Evolutionary conservation across 2,797 vertebrate species (phyloP).

Genomic region (Menidia menidia): DNA sequence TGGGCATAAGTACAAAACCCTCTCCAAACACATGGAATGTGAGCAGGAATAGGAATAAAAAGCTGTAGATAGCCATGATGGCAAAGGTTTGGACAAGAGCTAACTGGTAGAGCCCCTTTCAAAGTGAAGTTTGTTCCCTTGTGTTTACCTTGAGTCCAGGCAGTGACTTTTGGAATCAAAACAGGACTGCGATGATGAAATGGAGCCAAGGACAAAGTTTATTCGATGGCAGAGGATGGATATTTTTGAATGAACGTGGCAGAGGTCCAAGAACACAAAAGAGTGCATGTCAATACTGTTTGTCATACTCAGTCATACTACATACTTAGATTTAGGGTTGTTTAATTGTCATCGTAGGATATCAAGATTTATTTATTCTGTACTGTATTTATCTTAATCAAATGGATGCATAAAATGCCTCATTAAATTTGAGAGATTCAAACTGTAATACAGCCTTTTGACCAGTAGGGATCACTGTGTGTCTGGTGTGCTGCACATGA

Average conservation of each 20-base stretch:
- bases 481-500: constrained; percentile 21
- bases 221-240: constrained; percentile 29
- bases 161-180: constrained; percentile 82
- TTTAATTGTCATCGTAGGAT: not conserved
- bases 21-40: constrained; percentile 25
- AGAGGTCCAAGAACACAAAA: constrained; percentile 8
- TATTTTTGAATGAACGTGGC: constrained; percentile 59
- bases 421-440: not conserved
- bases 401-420: not conserved
- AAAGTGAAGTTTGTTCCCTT: constrained; percentile 62
- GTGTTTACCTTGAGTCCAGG: constrained; percentile 65
- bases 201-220: constrained; percentile 75
- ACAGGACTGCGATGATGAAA: constrained; percentile 64
- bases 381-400: not conserved
- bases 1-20: constrained; percentile 55
- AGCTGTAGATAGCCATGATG: constrained; percentile 56
- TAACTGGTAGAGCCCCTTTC: constrained; percentile 9
- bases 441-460: constrained; percentile 23
- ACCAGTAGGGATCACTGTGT: constrained; percentile 69
- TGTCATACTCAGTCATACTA: not conserved
- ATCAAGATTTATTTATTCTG: not conserved
- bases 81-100: constrained; percentile 15
- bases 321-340: not conserved
- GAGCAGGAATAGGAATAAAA: constrained; percentile 39
- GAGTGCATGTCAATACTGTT: constrained; percentile 1